Evolutionary conservation across 2,113 vertebrate species (phyloP).

Genomic region (Mus pahari): DNA sequence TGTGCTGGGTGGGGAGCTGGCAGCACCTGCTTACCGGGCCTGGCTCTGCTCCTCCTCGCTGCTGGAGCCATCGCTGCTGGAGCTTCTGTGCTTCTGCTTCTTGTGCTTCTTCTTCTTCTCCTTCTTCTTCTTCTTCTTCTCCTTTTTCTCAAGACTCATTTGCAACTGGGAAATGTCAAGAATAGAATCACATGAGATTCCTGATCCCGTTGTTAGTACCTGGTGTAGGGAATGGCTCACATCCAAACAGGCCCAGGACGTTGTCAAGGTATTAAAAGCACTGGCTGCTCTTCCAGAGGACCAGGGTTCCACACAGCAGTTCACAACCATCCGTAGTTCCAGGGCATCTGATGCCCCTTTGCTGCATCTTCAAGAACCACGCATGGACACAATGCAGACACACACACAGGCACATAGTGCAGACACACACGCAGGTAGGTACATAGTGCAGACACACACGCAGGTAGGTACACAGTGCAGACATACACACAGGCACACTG

Average conservation of each 20-base stretch:
- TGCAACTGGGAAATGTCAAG: slow-evolving; percentile 88
- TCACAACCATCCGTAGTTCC: not conserved
- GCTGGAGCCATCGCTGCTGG: slow-evolving; percentile 84
- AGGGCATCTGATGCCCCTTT: not conserved
- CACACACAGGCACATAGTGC: no score
- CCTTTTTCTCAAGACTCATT: slow-evolving; percentile 95
- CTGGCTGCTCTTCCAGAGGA: not conserved
- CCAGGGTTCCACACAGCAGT: not conserved
- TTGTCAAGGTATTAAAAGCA: not conserved
- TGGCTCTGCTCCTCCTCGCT: slow-evolving; percentile 87
- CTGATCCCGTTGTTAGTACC: not conserved
- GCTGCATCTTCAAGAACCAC: no score
- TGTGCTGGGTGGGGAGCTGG: not conserved
- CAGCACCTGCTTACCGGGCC: slow-evolving; percentile 70
- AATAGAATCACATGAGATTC: not conserved
- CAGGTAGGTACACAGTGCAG: no score
- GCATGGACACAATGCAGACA: not conserved
- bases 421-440: no score
- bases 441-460: no score
- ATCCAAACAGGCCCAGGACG: not conserved
- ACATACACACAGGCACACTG: no score
- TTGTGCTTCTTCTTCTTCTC: slow-evolving; percentile 90
- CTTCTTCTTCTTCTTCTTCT: slow-evolving; percentile 90
- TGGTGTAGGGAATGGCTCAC: not conserved
- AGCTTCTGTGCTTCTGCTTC: slow-evolving; percentile 88